phyloP scores from a whole-genome alignment of 2,113 vertebrate genomes.

The Zosterops japonicus region DNA sequence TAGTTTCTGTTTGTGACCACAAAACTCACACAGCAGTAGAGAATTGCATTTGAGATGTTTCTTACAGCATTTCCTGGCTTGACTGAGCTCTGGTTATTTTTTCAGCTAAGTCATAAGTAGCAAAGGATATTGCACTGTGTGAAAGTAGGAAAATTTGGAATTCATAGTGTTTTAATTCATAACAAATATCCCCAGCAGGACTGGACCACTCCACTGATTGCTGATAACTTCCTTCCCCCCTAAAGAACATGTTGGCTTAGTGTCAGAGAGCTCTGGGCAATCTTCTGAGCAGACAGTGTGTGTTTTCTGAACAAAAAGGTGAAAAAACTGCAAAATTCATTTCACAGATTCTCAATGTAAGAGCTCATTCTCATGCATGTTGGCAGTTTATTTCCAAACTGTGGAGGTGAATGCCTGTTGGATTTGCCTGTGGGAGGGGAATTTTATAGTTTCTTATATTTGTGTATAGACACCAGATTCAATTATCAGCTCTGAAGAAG shows the following conservation, averaged over 20 bases:
- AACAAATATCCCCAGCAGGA: neutral
- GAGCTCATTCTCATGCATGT: neutral
- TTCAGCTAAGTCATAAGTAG: neutral
- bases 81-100: neutral
- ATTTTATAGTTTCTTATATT: neutral
- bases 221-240: neutral
- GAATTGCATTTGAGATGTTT: neutral
- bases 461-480: neutral
- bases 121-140: neutral
- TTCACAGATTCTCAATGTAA: neutral
- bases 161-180: neutral
- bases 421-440: neutral
- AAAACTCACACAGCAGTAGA: neutral
- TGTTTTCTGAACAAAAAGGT: neutral
- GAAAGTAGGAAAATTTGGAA: neutral
- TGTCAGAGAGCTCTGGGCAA: neutral
- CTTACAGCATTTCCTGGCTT: neutral
- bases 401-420: neutral
- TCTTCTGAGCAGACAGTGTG: neutral
- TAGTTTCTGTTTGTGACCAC: neutral
- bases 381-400: neutral
- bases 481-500: neutral
- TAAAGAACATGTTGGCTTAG: neutral
- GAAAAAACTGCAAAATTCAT: neutral
- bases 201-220: neutral